These are phyloP conservation scores for Cyclargus thomasi DNA, from an alignment of 1,140 invertebrate genomes.

Conservation along the genomic window DNA sequence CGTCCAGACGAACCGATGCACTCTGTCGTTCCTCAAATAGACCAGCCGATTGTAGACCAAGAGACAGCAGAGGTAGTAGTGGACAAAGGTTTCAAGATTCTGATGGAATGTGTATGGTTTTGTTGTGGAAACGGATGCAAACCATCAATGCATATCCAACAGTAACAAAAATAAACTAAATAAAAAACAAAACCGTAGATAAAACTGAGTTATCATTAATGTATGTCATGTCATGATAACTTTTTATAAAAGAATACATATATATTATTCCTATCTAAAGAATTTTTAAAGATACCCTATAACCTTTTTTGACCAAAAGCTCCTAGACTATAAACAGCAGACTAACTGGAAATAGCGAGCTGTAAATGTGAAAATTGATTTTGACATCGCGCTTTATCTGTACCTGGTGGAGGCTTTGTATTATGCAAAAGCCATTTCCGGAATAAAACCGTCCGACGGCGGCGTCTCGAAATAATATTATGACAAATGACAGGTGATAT, in stretches of 20 bases:
- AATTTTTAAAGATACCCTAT: no score
- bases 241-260: no score
- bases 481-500: constrained; percentile 22
- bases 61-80: constrained; percentile 27
- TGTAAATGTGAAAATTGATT: constrained; percentile 68
- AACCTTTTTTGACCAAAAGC: neutral
- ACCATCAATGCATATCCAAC: no score
- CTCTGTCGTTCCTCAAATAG: constrained; percentile 52
- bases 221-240: no score
- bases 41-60: constrained; percentile 33
- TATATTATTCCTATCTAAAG: no score
- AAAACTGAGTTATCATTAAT: no score
- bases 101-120: no score
- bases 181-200: no score
- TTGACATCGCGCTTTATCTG: constrained; percentile 57
- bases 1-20: constrained; percentile 29
- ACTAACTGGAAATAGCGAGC: constrained; percentile 58
- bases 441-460: constrained; percentile 37
- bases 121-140: no score
- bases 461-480: constrained; percentile 44
- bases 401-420: constrained; percentile 43
- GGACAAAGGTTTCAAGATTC: no score
- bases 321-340: constrained; percentile 32
- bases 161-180: no score
- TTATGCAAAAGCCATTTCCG: constrained; percentile 59